A percentile compares a stretch with the other conserved stretches of the same genome.
phyloP scores from a whole-genome alignment of 2,797 vertebrate genomes.

The Lutra lutra region DNA sequence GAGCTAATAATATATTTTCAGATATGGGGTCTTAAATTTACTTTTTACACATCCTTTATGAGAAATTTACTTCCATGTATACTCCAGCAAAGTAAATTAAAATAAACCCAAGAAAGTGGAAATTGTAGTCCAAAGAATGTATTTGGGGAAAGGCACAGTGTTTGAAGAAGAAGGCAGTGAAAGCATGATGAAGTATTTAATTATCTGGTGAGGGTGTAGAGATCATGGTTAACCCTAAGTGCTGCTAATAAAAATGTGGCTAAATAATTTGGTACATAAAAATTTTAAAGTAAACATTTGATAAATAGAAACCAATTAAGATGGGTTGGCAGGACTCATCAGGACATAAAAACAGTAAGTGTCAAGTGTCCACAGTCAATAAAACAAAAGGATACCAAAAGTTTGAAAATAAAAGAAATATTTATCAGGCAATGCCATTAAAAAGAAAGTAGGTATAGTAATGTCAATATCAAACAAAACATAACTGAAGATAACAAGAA shows the following conservation, averaged over 20 bases:
- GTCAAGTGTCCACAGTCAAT: not conserved
- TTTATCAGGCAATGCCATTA: not conserved
- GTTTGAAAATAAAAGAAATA: conserved; percentile 44
- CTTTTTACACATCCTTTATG: not conserved
- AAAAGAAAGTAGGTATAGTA: conserved; percentile 1
- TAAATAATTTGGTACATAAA: not conserved
- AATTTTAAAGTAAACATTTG: not conserved
- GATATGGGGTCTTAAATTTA: not conserved
- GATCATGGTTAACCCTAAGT: not conserved
- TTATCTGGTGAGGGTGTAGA: not conserved
- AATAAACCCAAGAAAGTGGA: not conserved
- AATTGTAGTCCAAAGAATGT: not conserved
- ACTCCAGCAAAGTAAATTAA: conserved; percentile 14
- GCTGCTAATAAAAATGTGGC: not conserved
- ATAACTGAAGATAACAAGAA: not conserved
- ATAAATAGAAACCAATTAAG: not conserved
- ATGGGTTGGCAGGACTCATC: not conserved
- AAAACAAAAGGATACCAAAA: conserved; percentile 26
- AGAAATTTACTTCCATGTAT: not conserved
- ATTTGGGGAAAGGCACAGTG: not conserved
- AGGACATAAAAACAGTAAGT: not conserved
- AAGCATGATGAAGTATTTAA: not conserved
- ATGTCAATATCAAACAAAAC: not conserved
- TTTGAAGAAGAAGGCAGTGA: not conserved
- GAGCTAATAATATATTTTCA: conserved; percentile 30